Evolutionary conservation across 2,113 vertebrate genomes (phyloP).

Genomic region (Melanotaenia duboulayi): DNA sequence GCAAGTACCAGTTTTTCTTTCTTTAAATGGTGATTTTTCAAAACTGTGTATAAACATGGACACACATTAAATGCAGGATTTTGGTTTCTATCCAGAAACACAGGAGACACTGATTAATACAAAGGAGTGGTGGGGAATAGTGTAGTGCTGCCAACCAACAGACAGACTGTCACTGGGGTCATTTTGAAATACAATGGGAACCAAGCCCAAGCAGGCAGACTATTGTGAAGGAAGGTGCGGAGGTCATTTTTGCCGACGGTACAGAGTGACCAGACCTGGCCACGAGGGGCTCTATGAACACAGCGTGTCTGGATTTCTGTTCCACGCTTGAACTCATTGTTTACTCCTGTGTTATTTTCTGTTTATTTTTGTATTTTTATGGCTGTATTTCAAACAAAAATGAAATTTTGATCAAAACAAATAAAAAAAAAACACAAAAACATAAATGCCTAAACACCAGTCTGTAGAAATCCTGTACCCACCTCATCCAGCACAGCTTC

Average conservation of each 20-base stretch:
- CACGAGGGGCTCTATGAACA: constrained; percentile 53
- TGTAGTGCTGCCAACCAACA: constrained; percentile 10
- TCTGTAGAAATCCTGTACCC: constrained; percentile 63
- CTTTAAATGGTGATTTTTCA: neutral
- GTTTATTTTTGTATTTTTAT: neutral
- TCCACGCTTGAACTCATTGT: neutral
- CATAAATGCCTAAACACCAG: neutral
- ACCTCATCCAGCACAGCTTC: constrained; percentile 93
- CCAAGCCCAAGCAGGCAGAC: constrained; percentile 35
- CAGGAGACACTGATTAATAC: constrained; percentile 53
- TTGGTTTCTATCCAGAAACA: constrained; percentile 26
- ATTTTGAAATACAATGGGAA: constrained; percentile 66
- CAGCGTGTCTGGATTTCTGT: neutral
- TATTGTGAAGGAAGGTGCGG: constrained; percentile 46
- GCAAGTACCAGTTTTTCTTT: neutral
- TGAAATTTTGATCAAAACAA: neutral
- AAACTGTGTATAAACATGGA: neutral
- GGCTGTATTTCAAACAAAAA: neutral
- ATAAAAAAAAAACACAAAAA: neutral
- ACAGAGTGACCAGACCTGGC: constrained; percentile 53
- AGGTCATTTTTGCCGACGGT: constrained; percentile 51
- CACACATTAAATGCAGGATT: neutral
- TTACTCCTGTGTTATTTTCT: neutral
- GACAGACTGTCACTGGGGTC: constrained; percentile 53
- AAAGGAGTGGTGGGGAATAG: constrained; percentile 52